These are phyloP conservation scores for Salpingus planirostris DNA, from an alignment of 2,888 invertebrate genomes.

Conservation along the genomic window DNA sequence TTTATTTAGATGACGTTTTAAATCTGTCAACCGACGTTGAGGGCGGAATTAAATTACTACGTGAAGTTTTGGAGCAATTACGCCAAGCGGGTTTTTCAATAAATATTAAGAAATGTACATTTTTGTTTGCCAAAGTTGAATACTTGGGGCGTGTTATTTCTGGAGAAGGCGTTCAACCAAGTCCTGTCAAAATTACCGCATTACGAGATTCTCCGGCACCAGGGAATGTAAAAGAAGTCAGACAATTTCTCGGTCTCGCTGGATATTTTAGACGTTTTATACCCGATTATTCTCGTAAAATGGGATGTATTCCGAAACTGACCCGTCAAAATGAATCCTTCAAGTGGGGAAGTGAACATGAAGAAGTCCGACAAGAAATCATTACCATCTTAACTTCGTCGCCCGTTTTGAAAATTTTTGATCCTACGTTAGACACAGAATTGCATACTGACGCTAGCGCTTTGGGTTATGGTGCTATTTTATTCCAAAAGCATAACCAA, in stretches of 20 bases:
- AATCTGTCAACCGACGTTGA: conserved; percentile 13
- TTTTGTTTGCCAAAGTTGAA: conserved; percentile 16
- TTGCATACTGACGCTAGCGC: conserved; percentile 21
- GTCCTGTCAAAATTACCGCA: conserved; percentile 15
- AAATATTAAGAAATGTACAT: conserved; percentile 17
- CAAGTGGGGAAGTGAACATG: conserved; percentile 4
- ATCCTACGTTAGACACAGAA: conserved; percentile 14
- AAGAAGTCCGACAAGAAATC: background rate
- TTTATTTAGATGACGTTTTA: conserved; percentile 19
- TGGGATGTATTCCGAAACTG: conserved; percentile 15
- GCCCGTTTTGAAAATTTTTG: conserved; percentile 16
- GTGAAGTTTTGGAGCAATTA: conserved; percentile 16
- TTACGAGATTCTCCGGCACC: conserved; percentile 12
- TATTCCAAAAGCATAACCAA: conserved; percentile 15
- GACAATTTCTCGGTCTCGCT: conserved; percentile 15
- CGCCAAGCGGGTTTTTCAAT: conserved; percentile 12
- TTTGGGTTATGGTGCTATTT: conserved; percentile 15
- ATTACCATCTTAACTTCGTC: conserved; percentile 10
- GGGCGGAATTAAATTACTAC: conserved; percentile 13
- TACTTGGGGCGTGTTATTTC: conserved; percentile 17
- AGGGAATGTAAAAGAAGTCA: conserved; percentile 15
- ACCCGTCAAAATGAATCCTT: conserved; percentile 14
- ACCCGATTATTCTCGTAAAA: conserved; percentile 10
- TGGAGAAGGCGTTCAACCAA: conserved; percentile 12
- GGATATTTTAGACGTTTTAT: conserved; percentile 15